These are phyloP conservation scores for Cepphus grylle DNA, from an alignment of 2,113 vertebrate genomes.

Conservation along the genomic window DNA sequence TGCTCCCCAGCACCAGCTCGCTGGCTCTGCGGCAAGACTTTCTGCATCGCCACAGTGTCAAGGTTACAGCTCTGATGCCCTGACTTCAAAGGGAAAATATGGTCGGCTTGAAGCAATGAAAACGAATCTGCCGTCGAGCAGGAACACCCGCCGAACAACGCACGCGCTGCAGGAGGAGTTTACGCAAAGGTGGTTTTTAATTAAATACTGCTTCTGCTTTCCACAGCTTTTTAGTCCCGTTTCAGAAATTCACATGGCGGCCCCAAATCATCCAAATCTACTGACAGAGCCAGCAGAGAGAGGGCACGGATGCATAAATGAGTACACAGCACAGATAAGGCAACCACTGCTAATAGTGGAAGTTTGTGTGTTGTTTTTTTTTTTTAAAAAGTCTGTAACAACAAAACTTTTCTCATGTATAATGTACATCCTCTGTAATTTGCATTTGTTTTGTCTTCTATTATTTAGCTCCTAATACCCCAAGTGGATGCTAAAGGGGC, in stretches of 20 bases:
- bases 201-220: neutral
- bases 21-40: neutral
- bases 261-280: neutral
- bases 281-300: neutral
- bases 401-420: neutral
- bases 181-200: neutral
- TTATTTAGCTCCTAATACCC: neutral
- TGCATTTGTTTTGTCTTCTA: neutral
- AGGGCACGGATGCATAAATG: rapidly evolving
- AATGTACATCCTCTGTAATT: neutral
- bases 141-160: neutral
- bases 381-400: neutral
- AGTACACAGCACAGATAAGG: neutral
- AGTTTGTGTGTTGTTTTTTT: neutral
- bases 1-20: neutral
- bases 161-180: rapidly evolving
- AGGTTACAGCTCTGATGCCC: conserved; percentile 21
- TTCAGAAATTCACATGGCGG: neutral
- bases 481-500: neutral
- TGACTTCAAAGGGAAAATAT: conserved; percentile 19
- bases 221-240: rapidly evolving
- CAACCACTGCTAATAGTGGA: rapidly evolving
- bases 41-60: neutral
- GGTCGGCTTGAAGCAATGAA: neutral
- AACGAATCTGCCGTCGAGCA: neutral